Evolutionary conservation across 2,797 vertebrate species (phyloP).

Genomic region (Propithecus deckenii): DNA sequence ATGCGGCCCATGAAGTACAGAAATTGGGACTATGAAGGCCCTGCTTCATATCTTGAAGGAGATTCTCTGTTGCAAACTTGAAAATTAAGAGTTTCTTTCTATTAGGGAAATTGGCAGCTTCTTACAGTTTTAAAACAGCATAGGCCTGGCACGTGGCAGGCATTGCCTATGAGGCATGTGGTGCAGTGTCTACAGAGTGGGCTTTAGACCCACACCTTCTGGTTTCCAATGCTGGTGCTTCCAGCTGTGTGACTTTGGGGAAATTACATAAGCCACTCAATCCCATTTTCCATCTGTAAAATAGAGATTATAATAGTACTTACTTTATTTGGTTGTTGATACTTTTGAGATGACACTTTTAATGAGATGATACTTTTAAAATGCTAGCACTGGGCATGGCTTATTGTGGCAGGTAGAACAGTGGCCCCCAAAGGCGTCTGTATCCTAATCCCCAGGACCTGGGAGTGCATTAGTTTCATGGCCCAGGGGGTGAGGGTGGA

Average conservation of each 20-base stretch:
- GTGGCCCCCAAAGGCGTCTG: too few species aligned
- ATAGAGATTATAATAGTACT: background rate
- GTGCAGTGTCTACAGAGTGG: background rate
- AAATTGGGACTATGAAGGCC: background rate
- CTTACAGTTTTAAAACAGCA: too few species aligned
- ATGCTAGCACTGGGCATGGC: background rate
- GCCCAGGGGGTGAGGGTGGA: too few species aligned
- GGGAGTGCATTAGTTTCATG: background rate
- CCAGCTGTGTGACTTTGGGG: background rate
- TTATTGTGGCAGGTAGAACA: background rate
- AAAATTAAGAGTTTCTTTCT: background rate
- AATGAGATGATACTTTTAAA: background rate
- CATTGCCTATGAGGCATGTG: background rate
- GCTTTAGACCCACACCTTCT: background rate
- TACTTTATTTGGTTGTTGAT: background rate
- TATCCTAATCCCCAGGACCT: background rate
- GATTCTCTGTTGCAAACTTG: background rate
- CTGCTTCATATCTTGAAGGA: rapidly evolving
- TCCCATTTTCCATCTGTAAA: background rate
- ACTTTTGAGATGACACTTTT: background rate
- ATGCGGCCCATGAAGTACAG: background rate
- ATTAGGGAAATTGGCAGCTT: background rate
- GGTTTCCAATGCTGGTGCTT: background rate
- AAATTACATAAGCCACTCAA: rapidly evolving
- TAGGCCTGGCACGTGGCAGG: background rate